phyloP scores from a whole-genome alignment of 2,888 invertebrate species.

The Vesta saturnalis region DNA sequence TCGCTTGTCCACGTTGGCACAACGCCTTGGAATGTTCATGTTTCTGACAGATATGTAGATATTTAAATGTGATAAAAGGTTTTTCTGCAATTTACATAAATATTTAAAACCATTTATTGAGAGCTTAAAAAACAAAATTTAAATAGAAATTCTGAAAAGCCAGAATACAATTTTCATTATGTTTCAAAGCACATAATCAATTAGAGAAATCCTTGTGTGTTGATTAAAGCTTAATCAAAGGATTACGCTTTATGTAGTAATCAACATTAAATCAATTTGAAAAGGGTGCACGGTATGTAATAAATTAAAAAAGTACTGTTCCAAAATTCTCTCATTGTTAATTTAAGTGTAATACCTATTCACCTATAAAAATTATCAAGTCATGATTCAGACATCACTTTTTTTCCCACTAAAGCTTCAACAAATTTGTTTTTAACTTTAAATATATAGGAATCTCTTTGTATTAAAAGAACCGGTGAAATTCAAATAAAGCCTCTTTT shows the following conservation, averaged over 20 bases:
- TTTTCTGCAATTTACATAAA: too few species aligned
- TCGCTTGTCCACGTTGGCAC: too few species aligned
- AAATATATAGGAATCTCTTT: neutral
- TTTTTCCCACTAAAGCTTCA: neutral
- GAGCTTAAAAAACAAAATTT: too few species aligned
- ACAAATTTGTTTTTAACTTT: slow-evolving; percentile 4
- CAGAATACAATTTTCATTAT: slow-evolving; percentile 11
- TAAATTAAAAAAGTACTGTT: neutral
- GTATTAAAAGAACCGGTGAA: slow-evolving; percentile 3
- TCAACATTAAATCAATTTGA: slow-evolving; percentile 1
- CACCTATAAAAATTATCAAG: neutral
- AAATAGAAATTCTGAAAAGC: slow-evolving; percentile 9
- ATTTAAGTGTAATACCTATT: neutral
- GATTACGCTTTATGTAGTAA: neutral
- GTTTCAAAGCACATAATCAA: neutral
- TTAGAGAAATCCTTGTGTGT: neutral
- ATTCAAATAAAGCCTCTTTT: slow-evolving; percentile 25
- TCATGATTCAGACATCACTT: neutral
- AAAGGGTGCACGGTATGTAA: neutral
- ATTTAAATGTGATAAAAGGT: too few species aligned
- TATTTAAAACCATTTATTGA: too few species aligned
- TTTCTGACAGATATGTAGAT: too few species aligned
- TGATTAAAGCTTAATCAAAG: slow-evolving; percentile 12
- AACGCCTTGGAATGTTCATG: too few species aligned
- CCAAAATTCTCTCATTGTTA: neutral